Base-by-base conservation (phyloP, 2,113 vertebrate species). In the Zosterops lateralis region DNA sequence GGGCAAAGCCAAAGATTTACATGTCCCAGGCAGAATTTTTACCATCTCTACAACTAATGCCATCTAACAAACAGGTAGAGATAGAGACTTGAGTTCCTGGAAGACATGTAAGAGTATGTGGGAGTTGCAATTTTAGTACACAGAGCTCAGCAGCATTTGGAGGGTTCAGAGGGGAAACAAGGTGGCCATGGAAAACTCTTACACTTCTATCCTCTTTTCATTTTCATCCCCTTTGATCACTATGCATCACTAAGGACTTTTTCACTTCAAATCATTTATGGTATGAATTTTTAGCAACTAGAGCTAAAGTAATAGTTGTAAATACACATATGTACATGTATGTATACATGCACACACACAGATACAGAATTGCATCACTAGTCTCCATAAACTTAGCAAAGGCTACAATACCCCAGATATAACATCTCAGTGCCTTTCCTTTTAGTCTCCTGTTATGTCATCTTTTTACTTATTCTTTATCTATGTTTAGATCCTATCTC, bases 401-500 rank as follows among this genome's bases (percentile, higher is more conserved):
- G 67, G 38, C 16, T 94, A 57, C 50, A 60, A 22, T 34, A 61
- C 34, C 28, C 45, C 31, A 81, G 47, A 38, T 80, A n/a, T 21
- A 82, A 87, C 47, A 70, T 19, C 58, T 82, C 48, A 34, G 16
- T 57, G 54, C 45, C 45, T 81, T 89, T 92, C 40, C 64, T 31
- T 85, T 60, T 54, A 76, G 67, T 34, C 29, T 92, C 17, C 50
- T 62, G 32, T 89, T 95, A 90, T 67, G 64, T 86, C 90, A 89
- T 60, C 84, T 67, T 91, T 93, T 79, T 84, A 66, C 73, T 68
- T 79, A 61, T 34, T 34, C 78, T 92, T 90, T 70, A 83, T 92
- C 91, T 88, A 57, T 54, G 67, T 83, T 87, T 68, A 95, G 77
- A 87, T 93, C 64, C 20, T 74, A 62, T 89, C 73, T 89, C 89